A percentile compares a stretch with the other conserved stretches of the same genome.
These are phyloP conservation scores for Drosophila eugracilis DNA, from an alignment of 1,140 invertebrate genomes.

Conservation along the genomic window DNA sequence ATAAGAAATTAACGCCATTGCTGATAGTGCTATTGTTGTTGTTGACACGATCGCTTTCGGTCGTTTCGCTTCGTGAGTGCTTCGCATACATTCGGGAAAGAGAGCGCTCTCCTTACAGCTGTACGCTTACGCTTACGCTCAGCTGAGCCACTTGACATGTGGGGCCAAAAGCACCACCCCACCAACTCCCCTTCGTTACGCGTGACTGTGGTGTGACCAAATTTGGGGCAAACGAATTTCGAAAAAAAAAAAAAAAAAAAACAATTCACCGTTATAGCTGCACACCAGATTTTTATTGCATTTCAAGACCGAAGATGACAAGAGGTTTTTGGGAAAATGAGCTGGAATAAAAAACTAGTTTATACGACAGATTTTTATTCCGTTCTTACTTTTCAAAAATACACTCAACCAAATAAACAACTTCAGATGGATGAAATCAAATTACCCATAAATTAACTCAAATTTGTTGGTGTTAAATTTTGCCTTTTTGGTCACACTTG, in stretches of 20 bases:
- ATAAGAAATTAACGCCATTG: slow-evolving; percentile 68
- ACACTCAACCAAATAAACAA: slow-evolving; percentile 11
- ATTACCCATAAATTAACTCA: slow-evolving; percentile 13
- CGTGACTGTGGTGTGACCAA: slow-evolving; percentile 50
- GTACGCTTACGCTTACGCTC: slow-evolving; percentile 5
- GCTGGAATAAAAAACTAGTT: no score
- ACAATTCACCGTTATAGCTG: slow-evolving; percentile 45
- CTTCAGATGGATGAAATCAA: slow-evolving; percentile 11
- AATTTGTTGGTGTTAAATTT: slow-evolving; percentile 15
- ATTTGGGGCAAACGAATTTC: slow-evolving; percentile 51
- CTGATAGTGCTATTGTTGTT: slow-evolving; percentile 45
- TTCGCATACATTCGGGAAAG: slow-evolving; percentile 16
- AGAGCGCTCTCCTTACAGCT: slow-evolving; percentile 33
- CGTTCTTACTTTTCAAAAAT: background rate
- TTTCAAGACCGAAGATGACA: slow-evolving; percentile 17
- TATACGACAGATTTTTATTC: background rate
- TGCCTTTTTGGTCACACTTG: slow-evolving; percentile 33
- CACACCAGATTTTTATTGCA: slow-evolving; percentile 25
- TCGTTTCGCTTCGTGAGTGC: slow-evolving; percentile 34
- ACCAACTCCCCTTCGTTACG: slow-evolving; percentile 15
- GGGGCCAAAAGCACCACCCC: slow-evolving; percentile 15
- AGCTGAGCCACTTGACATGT: slow-evolving; percentile 37
- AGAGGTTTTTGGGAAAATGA: background rate
- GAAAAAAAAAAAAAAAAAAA: slow-evolving; percentile 22
- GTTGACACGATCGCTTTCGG: slow-evolving; percentile 29